Conservation (phyloP, 2,113 vertebrate genomes). For the Proteles cristata region DNA sequence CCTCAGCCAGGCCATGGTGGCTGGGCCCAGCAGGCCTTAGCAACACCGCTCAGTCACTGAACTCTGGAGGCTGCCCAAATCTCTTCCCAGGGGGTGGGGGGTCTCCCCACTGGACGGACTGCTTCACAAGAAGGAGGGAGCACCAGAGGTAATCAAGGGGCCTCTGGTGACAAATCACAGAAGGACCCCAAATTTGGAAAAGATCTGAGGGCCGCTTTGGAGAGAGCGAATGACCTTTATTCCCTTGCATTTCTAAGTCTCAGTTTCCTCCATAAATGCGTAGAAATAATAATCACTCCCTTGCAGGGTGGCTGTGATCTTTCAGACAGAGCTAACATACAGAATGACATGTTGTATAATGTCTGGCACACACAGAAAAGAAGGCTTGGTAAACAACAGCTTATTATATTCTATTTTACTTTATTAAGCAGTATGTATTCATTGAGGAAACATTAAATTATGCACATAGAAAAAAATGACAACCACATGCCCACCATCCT, state of each 20-base stretch:
- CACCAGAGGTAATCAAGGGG: neutral
- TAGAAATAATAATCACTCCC: neutral
- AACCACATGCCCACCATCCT: neutral
- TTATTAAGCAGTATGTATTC: neutral
- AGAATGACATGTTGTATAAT: neutral
- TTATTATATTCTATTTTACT: neutral
- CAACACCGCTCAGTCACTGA: neutral
- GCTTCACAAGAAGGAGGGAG: neutral
- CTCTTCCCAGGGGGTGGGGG: neutral
- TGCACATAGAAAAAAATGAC: neutral
- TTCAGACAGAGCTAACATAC: neutral
- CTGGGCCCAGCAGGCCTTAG: neutral
- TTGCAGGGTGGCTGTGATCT: neutral
- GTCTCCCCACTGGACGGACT: fast-evolving
- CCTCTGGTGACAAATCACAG: neutral
- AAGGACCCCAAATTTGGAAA: neutral
- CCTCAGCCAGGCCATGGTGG: neutral
- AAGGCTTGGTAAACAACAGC: neutral
- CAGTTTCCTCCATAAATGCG: neutral
- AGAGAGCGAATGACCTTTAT: neutral
- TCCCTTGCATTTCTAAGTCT: neutral
- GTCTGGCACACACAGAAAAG: neutral
- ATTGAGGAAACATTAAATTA: neutral
- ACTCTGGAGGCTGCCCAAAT: neutral
- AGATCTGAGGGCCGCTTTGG: neutral